Evolutionary conservation across 2,797 vertebrate genomes (phyloP), one percentile per base, ranked within the genome.

Genomic region (Brachymystax lenok): DNA sequence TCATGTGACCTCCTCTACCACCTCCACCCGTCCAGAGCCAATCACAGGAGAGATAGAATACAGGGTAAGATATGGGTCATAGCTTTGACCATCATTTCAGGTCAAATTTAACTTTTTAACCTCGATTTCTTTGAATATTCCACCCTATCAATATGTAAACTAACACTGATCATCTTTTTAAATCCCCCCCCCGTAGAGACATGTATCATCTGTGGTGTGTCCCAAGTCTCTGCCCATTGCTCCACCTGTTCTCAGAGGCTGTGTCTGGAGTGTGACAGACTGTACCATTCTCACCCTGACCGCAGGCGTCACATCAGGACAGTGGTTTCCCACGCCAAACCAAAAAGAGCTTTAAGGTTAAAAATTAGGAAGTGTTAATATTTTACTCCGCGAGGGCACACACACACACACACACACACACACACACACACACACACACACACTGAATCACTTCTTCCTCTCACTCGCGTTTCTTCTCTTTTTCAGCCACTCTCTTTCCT

Each of bases 201-300:
- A 74, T 96, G 96, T 82, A 87, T 85, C 76, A 93, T 96, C 77
- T 96, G 96, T 74, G 95, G 95, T 0, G 77, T 88, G 2, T 84
- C 86, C 0, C 80, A 87, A 0, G 91, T 91, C 0, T 86, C 90
- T 4, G 71, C 91, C 64, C 90, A 89, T 40, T 97, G 96, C 77
- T 79, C 91, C 56, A 82, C 88, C 8, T 97, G 96, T 71, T 82
- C 83, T 54, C 94, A 96, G 77, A 85, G 68, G 14, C 79, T 95
- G 70, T 97, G 96, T 51, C 56, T 79, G 4, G 87, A 94, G 27
- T 97, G 96, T 51, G 96, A 97, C 86, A 51, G 61, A 12, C 91
- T 95, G 40, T 95, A 93, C 85, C 96, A 97, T 75, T 93, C 91
- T 21, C 96, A 96, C 77, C 96, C 95, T 0, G 93, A 93, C 54